Evolutionary conservation across 2,888 invertebrate genomes (phyloP).

Genomic region (Eucera pruinosa): DNA sequence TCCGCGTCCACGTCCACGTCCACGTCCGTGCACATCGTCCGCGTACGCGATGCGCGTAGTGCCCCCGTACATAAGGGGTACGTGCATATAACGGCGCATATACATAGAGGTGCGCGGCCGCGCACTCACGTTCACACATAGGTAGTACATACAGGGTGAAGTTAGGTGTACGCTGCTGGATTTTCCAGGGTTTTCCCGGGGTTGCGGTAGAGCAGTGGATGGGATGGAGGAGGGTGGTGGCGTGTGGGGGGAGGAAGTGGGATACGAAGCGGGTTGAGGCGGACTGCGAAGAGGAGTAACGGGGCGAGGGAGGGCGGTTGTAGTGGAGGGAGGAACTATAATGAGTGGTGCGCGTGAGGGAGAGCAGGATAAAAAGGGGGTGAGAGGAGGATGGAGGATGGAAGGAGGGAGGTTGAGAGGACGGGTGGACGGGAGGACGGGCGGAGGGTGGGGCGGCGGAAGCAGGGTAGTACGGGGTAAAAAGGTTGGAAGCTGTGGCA

Average conservation of each 20-base stretch:
- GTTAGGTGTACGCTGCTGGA: slow-evolving; percentile 79
- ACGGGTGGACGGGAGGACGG: too few species aligned
- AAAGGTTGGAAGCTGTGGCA: slow-evolving; percentile 81
- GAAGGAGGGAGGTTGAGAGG: too few species aligned
- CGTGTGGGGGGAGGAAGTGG: slow-evolving; percentile 61
- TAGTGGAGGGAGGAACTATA: slow-evolving; percentile 75
- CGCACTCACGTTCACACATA: slow-evolving; percentile 58
- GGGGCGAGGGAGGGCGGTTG: slow-evolving; percentile 51
- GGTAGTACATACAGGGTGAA: slow-evolving; percentile 69
- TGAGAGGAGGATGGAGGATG: slow-evolving; percentile 40
- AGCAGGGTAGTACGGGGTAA: slow-evolving; percentile 76
- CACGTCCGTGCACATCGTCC: slow-evolving; percentile 5
- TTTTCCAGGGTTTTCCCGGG: slow-evolving; percentile 84
- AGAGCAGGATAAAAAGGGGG: slow-evolving; percentile 70
- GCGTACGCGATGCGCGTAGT: slow-evolving; percentile 1
- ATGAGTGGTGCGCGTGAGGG: slow-evolving; percentile 77
- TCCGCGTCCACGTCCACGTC: too few species aligned
- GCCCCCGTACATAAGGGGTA: not conserved
- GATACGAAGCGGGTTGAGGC: slow-evolving; percentile 59
- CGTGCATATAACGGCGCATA: slow-evolving; percentile 3
- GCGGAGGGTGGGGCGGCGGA: slow-evolving; percentile 60
- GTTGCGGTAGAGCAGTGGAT: slow-evolving; percentile 78
- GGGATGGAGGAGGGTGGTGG: slow-evolving; percentile 72
- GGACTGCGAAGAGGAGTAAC: slow-evolving; percentile 49
- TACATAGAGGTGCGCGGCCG: slow-evolving; percentile 53